Percentiles rank a stretch among this genome's conserved stretches.
These are phyloP conservation scores for Cirrhinus mrigala DNA, from an alignment of 2,797 vertebrate species.

Conservation along the genomic window DNA sequence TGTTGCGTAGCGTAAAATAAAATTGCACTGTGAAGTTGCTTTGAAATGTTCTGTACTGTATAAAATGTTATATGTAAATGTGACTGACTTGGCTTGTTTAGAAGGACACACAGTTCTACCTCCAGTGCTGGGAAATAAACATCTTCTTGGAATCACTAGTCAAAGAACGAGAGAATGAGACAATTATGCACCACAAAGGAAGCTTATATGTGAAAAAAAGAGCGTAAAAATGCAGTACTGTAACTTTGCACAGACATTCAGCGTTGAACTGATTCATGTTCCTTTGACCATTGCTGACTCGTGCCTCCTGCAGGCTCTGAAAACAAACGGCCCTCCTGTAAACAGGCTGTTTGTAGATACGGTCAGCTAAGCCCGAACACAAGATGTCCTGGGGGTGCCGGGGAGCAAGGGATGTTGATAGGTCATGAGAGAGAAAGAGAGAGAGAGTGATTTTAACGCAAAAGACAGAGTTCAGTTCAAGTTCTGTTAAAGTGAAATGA, in stretches of 20 bases:
- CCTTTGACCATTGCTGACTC: constrained; percentile 77
- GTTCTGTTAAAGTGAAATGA: constrained; percentile 51
- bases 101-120: too few relatives aligned
- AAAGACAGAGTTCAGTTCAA: constrained; percentile 49
- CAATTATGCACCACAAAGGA: constrained; percentile 14
- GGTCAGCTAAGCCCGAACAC: constrained; percentile 65
- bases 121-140: background rate
- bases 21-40: background rate
- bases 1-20: too few relatives aligned
- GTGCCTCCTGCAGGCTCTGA: constrained; percentile 76
- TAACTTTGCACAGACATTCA: constrained; percentile 50
- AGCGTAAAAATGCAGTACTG: constrained; percentile 16
- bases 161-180: background rate
- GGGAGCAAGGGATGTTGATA: constrained; percentile 51
- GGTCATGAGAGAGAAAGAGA: constrained; percentile 44
- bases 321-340: constrained; percentile 77
- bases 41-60: background rate
- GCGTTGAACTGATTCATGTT: constrained; percentile 63
- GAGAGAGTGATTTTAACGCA: constrained; percentile 61
- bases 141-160: background rate
- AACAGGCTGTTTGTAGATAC: constrained; percentile 77
- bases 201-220: background rate
- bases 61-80: background rate
- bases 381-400: constrained; percentile 48
- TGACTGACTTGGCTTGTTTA: background rate